Percentiles rank a stretch among this genome's conserved stretches.
phyloP scores from a whole-genome alignment of 2,113 vertebrate genomes.

The Odocoileus virginianus region DNA sequence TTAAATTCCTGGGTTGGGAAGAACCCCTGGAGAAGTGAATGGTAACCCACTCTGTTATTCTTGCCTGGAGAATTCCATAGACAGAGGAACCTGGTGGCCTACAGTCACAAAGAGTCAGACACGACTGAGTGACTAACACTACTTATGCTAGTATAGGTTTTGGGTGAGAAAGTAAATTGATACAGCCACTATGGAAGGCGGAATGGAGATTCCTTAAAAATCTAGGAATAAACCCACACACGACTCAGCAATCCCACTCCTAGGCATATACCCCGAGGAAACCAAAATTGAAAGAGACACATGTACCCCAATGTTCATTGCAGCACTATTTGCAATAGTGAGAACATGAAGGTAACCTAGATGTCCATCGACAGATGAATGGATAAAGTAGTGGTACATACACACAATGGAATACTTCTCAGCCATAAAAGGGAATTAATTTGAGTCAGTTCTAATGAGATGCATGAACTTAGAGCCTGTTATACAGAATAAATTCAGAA shows the following conservation, averaged over 20 bases:
- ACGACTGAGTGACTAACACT: not conserved
- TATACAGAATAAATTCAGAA: not conserved
- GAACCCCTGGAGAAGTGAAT: not conserved
- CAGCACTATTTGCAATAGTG: no score
- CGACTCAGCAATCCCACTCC: not conserved
- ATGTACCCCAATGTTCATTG: accelerated
- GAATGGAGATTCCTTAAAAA: not conserved
- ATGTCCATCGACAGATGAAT: not conserved
- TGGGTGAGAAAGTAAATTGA: not conserved
- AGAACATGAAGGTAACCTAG: not conserved
- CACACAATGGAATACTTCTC: not conserved
- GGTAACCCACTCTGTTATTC: not conserved
- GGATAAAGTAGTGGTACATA: not conserved
- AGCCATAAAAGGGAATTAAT: not conserved
- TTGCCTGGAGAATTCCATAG: not conserved
- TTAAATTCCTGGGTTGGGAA: not conserved
- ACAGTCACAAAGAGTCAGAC: not conserved
- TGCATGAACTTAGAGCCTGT: not conserved
- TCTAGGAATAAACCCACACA: not conserved
- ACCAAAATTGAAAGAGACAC: not conserved
- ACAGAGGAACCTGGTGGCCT: not conserved
- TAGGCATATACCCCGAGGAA: not conserved
- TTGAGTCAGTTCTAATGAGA: not conserved
- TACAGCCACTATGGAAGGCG: accelerated
- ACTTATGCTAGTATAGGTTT: not conserved